Percentiles rank a stretch among this genome's conserved stretches.
These are phyloP conservation scores for Diadegma fenestrale DNA, from an alignment of 2,888 invertebrate genomes.

Conservation along the genomic window DNA sequence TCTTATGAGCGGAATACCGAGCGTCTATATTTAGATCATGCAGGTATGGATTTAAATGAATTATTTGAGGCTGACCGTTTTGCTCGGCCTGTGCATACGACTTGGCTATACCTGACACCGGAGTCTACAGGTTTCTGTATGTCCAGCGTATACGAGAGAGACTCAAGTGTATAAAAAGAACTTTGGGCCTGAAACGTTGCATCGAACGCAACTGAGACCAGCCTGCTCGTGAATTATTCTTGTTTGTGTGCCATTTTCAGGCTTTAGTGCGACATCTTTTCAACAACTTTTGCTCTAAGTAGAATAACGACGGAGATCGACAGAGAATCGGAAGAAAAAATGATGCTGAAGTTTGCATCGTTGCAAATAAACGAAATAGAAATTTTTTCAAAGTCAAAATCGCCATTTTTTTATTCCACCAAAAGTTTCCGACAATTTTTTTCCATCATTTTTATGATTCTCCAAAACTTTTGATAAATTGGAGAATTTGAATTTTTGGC, in stretches of 20 bases:
- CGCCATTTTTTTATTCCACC: no score
- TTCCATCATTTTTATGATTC: no score
- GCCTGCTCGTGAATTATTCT: slow-evolving; percentile 67
- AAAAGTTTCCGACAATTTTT: no score
- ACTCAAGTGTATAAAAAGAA: background rate
- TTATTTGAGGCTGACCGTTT: slow-evolving; percentile 73
- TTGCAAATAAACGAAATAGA: no score
- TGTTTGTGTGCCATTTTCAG: slow-evolving; percentile 65
- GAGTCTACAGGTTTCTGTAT: background rate
- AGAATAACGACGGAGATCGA: background rate
- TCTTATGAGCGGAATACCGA: background rate
- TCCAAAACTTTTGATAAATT: no score
- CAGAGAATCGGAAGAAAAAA: background rate
- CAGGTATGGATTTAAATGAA: slow-evolving; percentile 78
- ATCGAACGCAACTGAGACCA: slow-evolving; percentile 9
- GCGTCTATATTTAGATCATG: slow-evolving; percentile 75
- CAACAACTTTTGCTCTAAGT: background rate
- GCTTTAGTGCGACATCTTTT: slow-evolving; percentile 56
- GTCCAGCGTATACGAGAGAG: background rate
- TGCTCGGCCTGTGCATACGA: slow-evolving; percentile 63
- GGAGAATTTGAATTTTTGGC: no score
- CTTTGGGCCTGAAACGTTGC: background rate
- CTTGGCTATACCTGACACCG: slow-evolving; percentile 59
- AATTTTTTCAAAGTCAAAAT: no score
- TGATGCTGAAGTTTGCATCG: no score